Percentiles rank a stretch among this genome's conserved stretches.
Conservation (phyloP, 2,113 vertebrate genomes). For the Catharus fuscescens region DNA sequence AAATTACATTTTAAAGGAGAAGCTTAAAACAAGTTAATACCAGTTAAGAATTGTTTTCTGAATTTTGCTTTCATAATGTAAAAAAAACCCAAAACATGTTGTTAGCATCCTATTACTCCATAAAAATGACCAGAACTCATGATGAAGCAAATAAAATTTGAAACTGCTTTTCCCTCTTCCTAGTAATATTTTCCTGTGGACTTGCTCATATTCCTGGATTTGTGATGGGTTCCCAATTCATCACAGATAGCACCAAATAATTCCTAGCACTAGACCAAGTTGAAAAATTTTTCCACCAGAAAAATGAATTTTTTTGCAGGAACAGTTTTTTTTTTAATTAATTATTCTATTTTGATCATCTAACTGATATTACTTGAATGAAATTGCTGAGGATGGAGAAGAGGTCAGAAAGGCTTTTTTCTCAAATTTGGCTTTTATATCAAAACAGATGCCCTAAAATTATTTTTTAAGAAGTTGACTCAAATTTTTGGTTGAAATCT, state of each 20-base stretch:
- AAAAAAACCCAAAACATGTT: not conserved
- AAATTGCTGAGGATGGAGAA: not conserved
- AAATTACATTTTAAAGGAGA: not conserved
- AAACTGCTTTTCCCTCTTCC: not conserved
- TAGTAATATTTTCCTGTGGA: not conserved
- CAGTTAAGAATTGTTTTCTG: not conserved
- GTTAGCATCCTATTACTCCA: not conserved
- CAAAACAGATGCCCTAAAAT: not conserved
- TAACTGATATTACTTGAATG: not conserved
- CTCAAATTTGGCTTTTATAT: not conserved
- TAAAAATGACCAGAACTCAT: not conserved
- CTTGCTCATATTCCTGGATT: not conserved
- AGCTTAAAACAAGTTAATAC: not conserved
- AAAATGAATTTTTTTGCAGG: accelerated
- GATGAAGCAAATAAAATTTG: not conserved
- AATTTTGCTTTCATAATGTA: not conserved
- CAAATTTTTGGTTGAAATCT: not conserved
- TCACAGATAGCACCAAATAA: not conserved
- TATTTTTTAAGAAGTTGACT: not conserved
- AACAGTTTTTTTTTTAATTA: not conserved
- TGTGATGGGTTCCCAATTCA: not conserved
- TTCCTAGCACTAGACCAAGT: not conserved
- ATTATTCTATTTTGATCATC: not conserved
- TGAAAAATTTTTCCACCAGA: not conserved
- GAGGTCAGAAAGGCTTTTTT: not conserved